A percentile compares a stretch with the other conserved stretches of the same genome.
These are phyloP conservation scores for Leptoclinus maculatus DNA, from an alignment of 2,797 vertebrate genomes.

Conservation along the genomic window DNA sequence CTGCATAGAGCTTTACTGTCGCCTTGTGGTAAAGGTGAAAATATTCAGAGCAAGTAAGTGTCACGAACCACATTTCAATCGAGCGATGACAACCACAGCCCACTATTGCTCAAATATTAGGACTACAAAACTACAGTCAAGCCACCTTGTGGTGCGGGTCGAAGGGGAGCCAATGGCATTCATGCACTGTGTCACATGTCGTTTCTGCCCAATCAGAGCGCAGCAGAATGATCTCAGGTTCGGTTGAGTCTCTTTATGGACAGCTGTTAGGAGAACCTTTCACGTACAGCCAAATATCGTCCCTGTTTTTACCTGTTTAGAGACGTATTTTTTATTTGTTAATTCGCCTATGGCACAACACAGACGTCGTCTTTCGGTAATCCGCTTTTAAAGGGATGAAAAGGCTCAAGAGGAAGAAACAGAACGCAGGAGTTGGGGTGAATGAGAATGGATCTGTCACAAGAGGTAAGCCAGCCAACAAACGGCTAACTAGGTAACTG, in stretches of 20 bases:
- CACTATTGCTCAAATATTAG: neutral
- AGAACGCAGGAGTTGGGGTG: constrained; percentile 38
- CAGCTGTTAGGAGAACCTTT: constrained; percentile 33
- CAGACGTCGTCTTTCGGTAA: neutral
- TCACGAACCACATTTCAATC: neutral
- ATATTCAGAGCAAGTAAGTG: neutral
- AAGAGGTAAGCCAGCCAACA: constrained; percentile 61
- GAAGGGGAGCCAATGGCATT: constrained; percentile 23
- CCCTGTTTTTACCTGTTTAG: constrained; percentile 17
- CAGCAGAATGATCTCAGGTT: fast-evolving
- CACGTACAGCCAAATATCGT: too few relatives aligned
- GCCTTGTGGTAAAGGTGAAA: neutral
- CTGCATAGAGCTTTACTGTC: neutral
- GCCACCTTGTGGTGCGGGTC: neutral
- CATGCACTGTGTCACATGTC: constrained; percentile 13
- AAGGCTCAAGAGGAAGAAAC: constrained; percentile 69
- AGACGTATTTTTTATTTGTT: neutral
- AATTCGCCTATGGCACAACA: constrained; percentile 6
- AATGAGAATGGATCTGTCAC: constrained; percentile 56
- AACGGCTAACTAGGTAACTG: neutral
- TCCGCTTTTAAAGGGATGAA: constrained; percentile 61
- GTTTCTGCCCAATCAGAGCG: constrained; percentile 53
- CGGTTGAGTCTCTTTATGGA: constrained; percentile 11
- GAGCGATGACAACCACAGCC: neutral
- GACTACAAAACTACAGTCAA: constrained; percentile 58